Conservation (phyloP, 1,140 invertebrate genomes). For the Tetramorium simillimum region DNA sequence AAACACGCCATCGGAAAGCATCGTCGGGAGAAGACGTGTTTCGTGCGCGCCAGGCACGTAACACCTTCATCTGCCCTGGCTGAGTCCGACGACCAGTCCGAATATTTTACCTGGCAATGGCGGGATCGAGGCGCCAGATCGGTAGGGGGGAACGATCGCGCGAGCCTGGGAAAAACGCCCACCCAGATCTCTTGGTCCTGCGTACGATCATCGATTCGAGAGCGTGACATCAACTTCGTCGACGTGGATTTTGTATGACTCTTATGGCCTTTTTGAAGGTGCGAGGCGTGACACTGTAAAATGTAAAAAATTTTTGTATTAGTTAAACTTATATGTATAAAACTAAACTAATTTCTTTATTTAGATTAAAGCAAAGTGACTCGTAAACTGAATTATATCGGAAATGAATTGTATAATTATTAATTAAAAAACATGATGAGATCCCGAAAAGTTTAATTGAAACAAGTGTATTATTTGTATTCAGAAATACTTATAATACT, state of each 20-base stretch:
- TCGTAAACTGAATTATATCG: neutral
- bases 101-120: constrained; percentile 65
- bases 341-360: neutral
- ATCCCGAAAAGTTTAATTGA: neutral
- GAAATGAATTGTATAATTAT: neutral
- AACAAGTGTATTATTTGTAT: neutral
- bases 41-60: constrained; percentile 76
- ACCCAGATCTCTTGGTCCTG: constrained; percentile 62
- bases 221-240: constrained; percentile 41
- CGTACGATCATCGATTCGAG: constrained; percentile 48
- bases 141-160: constrained; percentile 52
- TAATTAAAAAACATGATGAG: neutral
- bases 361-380: neutral
- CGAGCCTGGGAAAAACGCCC: constrained; percentile 73
- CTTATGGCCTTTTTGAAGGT: neutral
- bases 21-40: constrained; percentile 46
- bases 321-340: neutral
- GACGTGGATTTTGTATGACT: neutral
- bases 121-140: constrained; percentile 62
- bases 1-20: constrained; percentile 44
- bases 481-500: neutral
- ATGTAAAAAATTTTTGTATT: neutral
- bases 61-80: constrained; percentile 81
- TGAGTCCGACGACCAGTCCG: constrained; percentile 63
- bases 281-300: neutral